A percentile compares a stretch with the other conserved stretches of the same genome.
Conservation (phyloP, 2,888 invertebrate species). For the Caenorhabditis sulstoni region DNA sequence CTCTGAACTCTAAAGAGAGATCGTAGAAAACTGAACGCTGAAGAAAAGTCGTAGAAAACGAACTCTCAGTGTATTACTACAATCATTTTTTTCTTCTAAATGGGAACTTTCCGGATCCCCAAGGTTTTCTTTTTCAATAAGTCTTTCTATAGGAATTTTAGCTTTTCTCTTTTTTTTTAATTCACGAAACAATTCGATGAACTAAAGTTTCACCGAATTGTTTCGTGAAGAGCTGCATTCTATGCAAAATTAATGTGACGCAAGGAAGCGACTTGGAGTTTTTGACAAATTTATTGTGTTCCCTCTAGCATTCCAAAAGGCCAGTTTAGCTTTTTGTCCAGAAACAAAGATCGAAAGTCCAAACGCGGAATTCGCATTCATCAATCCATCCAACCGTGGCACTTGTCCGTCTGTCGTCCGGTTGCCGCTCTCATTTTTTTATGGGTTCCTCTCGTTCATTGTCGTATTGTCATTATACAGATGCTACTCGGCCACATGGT, state of each 20-base stretch:
- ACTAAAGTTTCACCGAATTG: slow-evolving; percentile 21
- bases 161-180: too few species aligned
- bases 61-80: too few species aligned
- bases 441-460: neutral
- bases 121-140: too few species aligned
- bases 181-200: too few species aligned
- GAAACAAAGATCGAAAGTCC: neutral
- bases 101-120: neutral
- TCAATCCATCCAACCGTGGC: neutral
- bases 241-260: slow-evolving; percentile 40
- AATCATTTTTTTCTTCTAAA: neutral
- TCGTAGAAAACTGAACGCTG: too few species aligned
- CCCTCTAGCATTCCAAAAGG: neutral
- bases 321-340: neutral
- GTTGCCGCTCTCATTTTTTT: neutral
- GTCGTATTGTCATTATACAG: neutral
- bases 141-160: too few species aligned
- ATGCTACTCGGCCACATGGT: neutral
- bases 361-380: neutral
- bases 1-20: too few species aligned
- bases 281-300: slow-evolving; percentile 12
- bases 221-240: slow-evolving; percentile 5
- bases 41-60: too few species aligned
- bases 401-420: neutral
- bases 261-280: neutral